phyloP scores from a whole-genome alignment of 2,113 vertebrate genomes.

The Glaucomys volans region DNA sequence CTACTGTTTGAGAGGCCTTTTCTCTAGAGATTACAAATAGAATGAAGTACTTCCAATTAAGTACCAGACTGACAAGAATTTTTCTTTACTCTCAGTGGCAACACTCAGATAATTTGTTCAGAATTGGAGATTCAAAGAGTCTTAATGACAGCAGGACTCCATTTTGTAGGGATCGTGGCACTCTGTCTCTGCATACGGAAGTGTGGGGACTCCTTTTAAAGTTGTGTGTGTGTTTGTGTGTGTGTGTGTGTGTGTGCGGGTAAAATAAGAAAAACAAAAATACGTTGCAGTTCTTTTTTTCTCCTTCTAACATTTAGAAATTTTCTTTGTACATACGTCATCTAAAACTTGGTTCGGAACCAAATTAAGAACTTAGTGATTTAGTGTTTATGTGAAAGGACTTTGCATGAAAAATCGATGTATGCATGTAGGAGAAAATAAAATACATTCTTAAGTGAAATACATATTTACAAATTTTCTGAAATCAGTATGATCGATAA shows the following conservation, averaged over 20 bases:
- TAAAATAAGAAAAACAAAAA: background rate
- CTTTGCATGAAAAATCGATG: background rate
- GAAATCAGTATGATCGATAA: background rate
- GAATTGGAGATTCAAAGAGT: slow-evolving; percentile 58
- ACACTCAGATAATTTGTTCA: slow-evolving; percentile 51
- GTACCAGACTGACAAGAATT: slow-evolving; percentile 64
- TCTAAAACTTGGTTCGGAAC: background rate
- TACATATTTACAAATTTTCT: background rate
- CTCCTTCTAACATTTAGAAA: background rate
- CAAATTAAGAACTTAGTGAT: background rate
- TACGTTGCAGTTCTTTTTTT: background rate
- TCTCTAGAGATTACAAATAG: slow-evolving; percentile 61
- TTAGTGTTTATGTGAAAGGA: background rate
- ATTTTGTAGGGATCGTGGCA: background rate
- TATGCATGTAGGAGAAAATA: background rate
- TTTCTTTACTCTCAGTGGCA: slow-evolving; percentile 39
- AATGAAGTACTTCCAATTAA: slow-evolving; percentile 75
- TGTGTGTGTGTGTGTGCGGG: background rate
- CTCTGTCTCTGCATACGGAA: slow-evolving; percentile 32
- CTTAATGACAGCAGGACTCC: slow-evolving; percentile 35
- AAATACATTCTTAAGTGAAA: background rate
- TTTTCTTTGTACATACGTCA: background rate
- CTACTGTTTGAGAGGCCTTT: slow-evolving; percentile 56
- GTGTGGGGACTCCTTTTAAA: background rate
- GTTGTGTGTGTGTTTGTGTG: too few relatives aligned